phyloP scores from a whole-genome alignment of 1,140 invertebrate species.

The Brachionus plicatilis region DNA sequence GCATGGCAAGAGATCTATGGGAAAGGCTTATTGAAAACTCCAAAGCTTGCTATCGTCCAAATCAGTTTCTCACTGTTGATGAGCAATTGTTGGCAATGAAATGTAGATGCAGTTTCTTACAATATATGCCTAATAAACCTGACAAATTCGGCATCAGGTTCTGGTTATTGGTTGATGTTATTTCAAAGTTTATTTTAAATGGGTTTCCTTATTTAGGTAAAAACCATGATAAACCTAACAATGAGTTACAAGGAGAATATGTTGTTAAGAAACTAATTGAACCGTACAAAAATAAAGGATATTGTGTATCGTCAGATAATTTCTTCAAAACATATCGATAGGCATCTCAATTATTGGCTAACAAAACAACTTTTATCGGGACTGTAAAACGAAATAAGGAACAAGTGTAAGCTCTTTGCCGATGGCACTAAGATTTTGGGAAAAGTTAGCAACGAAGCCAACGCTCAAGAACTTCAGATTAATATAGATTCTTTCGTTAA shows the following conservation, averaged over 20 bases:
- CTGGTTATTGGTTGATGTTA: background rate
- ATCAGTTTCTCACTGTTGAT: background rate
- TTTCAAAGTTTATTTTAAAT: background rate
- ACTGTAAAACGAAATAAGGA: background rate
- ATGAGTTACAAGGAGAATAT: conserved; percentile 15
- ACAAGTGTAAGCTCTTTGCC: no score
- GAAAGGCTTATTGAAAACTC: background rate
- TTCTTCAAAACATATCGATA: conserved; percentile 6
- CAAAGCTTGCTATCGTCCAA: background rate
- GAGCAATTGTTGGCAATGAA: background rate
- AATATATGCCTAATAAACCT: conserved; percentile 24
- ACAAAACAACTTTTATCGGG: background rate
- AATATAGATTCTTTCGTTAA: no score
- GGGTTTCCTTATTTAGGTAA: conserved; percentile 1
- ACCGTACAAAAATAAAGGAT: conserved; percentile 8
- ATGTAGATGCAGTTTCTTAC: conserved; percentile 9
- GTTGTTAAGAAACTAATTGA: background rate
- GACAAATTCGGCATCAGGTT: conserved; percentile 1
- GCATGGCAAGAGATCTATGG: background rate
- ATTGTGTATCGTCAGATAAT: conserved; percentile 15
- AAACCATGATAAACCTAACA: background rate
- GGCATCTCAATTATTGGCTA: background rate
- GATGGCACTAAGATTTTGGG: no score
- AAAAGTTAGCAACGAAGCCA: no score
- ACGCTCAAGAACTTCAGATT: no score